Evolutionary conservation across 2,888 invertebrate species (phyloP), one percentile per base, ranked within the genome.

Genomic region (Mesochorus sp.): DNA sequence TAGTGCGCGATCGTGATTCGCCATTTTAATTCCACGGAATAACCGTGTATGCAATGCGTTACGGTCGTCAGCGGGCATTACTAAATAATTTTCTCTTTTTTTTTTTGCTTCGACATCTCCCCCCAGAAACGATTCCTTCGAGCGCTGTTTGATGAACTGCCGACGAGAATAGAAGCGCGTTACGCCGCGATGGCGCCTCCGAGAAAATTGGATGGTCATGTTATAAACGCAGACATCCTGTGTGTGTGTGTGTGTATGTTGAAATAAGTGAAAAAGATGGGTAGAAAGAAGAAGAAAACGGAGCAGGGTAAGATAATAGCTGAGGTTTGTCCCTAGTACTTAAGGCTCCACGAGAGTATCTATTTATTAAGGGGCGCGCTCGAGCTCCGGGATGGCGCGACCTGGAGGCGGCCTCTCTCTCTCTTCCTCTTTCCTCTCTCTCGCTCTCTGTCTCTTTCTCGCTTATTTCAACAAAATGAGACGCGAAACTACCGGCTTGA

Each of bases 131-230:
- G 10, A 17, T 57, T 57, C 17, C 21, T 55, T 12, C 12, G 12
- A 21, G 8, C 37, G 2, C 37, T 39, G 24, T 68, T 53, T 68
- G 53, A 68, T 37, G 44, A 42, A 55, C 42, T 57, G 76, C 61
- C 62, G 71, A 61, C 47, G 51, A 51, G 37, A 37, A 44, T 17
- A 28, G n/a, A 31, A 70, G 37, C n/a, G 42, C 76, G 75, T 67
- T 61, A 70, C 72, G 77, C 64, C 81, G 53, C 57, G 71, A 57
- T 64, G 83, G 81, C 81, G 81, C 78, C 78, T 64, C 39, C 14
- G 55, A 70, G 79, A 79, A 81, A 79, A 80, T 73, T 70, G 70
- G 62, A 73, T 44, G 53, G 61, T 10, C 64, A 64, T 14, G 55
- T 70, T 70, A 53, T 59, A 61, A 57, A 70, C 66, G 68, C 72